A percentile compares a stretch with the other conserved stretches of the same genome.
These are phyloP conservation scores for Petroica traversi DNA, from an alignment of 2,113 vertebrate species.

Conservation along the genomic window DNA sequence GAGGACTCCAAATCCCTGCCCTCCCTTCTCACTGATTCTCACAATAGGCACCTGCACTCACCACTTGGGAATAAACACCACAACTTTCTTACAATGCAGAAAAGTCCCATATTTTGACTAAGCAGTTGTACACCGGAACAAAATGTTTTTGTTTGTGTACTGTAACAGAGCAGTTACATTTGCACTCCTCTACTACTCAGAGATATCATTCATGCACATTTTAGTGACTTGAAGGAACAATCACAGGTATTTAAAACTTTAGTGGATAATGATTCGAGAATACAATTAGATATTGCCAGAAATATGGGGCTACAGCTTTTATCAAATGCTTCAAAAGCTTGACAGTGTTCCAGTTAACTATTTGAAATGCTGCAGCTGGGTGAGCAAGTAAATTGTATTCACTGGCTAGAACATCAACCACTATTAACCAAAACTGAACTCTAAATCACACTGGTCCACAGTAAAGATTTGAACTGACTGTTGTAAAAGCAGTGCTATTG, in stretches of 20 bases:
- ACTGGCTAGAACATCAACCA: background rate
- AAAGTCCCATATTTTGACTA: background rate
- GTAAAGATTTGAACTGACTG: background rate
- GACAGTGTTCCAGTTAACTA: background rate
- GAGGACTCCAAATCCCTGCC: background rate
- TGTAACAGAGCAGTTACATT: background rate
- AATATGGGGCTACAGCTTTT: background rate
- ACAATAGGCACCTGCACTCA: background rate
- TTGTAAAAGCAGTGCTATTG: background rate
- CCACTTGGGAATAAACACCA: background rate
- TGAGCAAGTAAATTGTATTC: background rate
- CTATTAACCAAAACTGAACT: background rate
- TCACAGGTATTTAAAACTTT: background rate
- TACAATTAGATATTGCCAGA: background rate
- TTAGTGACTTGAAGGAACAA: background rate
- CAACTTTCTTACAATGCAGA: background rate
- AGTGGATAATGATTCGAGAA: background rate
- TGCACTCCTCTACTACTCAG: background rate
- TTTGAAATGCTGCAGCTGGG: background rate
- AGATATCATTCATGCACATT: background rate
- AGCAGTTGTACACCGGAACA: background rate
- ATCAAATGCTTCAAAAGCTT: background rate
- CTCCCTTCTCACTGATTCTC: background rate
- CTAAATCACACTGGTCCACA: background rate
- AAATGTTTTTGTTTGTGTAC: background rate